Base-by-base conservation (phyloP, 2,797 vertebrate genomes). In the Poeciliopsis infans region DNA sequence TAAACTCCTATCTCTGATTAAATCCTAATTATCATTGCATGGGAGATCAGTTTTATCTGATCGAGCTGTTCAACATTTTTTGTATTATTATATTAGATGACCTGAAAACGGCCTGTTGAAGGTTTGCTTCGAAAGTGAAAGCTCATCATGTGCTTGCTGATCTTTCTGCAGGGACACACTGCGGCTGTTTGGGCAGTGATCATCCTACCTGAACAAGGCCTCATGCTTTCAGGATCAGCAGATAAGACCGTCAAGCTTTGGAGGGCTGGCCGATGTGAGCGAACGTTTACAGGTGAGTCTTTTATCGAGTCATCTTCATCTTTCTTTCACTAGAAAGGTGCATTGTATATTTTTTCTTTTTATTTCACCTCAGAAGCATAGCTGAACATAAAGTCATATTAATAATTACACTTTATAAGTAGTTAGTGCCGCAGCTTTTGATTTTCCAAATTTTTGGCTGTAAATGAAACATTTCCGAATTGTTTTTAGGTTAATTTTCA, bases 181-280 rank as follows among this genome's bases (percentile, higher is more conserved):
- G 98, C 97, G 77, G 97, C 98, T 2, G 97, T 99, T 55, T 99
- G 98, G 98, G 96, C 97, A 5, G 98, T 98, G 82, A 94, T 97
- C 82, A 98, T 99, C 91, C 90, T 99, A 84, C 97, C 98, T 49
- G 98, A 99, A 82, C 97, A 99, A 85, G 98, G 98, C 72, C 95
- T 99, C 69, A 99, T 99, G 98, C 94, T 99, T 88, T 97, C 97
- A 46, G 98, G 97, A 89, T 99, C 98, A 79, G 98, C 98, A 85
- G 98, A 99, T 93, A 99, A 97, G 91, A 97, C 97, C 76, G 97
- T 99, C 88, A 99, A 97, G 89, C 95, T 99, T 33, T 99, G 98
- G 98, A 99, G 98, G 85, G 98, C 97, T 23, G 98, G 98, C 20
- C 96, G 96, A 86, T 99, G 97, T 92, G 98, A 99, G 93, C 96